Evolutionary conservation across 2,888 invertebrate genomes (phyloP).

Genomic region (Trachelus stipa): DNA sequence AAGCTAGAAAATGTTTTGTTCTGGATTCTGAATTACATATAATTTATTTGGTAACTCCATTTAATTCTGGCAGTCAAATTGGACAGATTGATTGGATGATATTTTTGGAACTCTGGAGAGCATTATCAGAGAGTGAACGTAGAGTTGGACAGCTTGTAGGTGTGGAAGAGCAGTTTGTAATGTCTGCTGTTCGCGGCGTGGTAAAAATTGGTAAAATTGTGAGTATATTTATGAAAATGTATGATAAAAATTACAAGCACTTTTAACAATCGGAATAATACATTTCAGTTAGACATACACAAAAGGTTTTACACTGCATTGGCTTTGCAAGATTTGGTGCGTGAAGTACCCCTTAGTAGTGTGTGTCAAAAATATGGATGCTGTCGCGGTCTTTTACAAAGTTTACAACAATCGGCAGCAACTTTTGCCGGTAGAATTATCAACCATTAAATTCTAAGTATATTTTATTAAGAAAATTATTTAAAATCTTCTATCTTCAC

Average conservation of each 20-base stretch:
- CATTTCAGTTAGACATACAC: constrained; percentile 57
- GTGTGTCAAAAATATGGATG: constrained; percentile 90
- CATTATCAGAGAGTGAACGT: constrained; percentile 81
- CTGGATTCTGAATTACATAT: constrained; percentile 95
- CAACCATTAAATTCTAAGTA: constrained; percentile 20
- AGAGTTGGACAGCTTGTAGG: constrained; percentile 92
- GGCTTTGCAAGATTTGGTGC: constrained; percentile 92
- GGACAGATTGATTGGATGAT: constrained; percentile 84
- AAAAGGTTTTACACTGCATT: constrained; percentile 88
- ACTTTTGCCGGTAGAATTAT: constrained; percentile 85
- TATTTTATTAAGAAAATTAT: constrained; percentile 12
- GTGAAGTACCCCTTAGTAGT: constrained; percentile 84
- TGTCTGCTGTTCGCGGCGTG: constrained; percentile 79
- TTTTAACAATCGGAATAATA: background rate
- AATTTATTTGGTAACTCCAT: constrained; percentile 95
- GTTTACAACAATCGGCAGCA: constrained; percentile 93
- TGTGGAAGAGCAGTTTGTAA: constrained; percentile 86
- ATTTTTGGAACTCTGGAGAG: constrained; percentile 85
- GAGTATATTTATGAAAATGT: constrained; percentile 1
- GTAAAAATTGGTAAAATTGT: constrained; percentile 66
- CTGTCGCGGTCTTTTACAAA: constrained; percentile 90
- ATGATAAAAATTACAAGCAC: background rate
- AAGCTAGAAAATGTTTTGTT: constrained; percentile 90
- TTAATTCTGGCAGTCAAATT: constrained; percentile 84
- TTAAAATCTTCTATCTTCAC: constrained; percentile 11